Conservation (phyloP, 2,888 invertebrate genomes). For the Zele albiditarsus region DNA sequence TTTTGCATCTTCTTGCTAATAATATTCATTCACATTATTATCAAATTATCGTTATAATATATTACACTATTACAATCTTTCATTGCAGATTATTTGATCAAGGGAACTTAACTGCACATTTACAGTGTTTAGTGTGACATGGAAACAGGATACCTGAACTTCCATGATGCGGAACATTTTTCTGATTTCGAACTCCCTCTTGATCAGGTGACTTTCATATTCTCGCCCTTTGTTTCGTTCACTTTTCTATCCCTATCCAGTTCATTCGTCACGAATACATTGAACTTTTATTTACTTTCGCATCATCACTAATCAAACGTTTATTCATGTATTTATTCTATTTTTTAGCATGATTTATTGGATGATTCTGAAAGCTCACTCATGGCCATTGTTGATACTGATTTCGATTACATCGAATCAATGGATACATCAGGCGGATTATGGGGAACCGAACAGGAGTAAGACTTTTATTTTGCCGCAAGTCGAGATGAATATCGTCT, state of each 20-base stretch:
- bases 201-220: slow-evolving; percentile 60
- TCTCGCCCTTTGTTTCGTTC: slow-evolving; percentile 14
- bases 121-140: slow-evolving; percentile 60
- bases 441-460: slow-evolving; percentile 71
- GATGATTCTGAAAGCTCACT: slow-evolving; percentile 63
- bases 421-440: slow-evolving; percentile 58
- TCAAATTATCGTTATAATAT: too few relatives aligned
- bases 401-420: slow-evolving; percentile 61
- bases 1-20: too few relatives aligned
- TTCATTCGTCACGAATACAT: not conserved
- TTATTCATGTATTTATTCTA: not conserved
- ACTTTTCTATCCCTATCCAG: not conserved
- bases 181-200: slow-evolving; percentile 66
- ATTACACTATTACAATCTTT: too few relatives aligned
- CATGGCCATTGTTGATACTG: slow-evolving; percentile 59
- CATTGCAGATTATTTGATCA: slow-evolving; percentile 2
- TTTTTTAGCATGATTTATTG: slow-evolving; percentile 56
- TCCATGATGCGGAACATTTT: slow-evolving; percentile 75
- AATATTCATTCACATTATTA: too few relatives aligned
- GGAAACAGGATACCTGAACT: slow-evolving; percentile 74
- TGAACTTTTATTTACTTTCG: not conserved
- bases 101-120: not conserved
- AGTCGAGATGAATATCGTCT: slow-evolving; percentile 14
- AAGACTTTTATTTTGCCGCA: slow-evolving; percentile 49
- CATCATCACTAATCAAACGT: not conserved